phyloP scores from a whole-genome alignment of 2,888 invertebrate genomes.

The Hydrotaea cyrtoneurina region DNA sequence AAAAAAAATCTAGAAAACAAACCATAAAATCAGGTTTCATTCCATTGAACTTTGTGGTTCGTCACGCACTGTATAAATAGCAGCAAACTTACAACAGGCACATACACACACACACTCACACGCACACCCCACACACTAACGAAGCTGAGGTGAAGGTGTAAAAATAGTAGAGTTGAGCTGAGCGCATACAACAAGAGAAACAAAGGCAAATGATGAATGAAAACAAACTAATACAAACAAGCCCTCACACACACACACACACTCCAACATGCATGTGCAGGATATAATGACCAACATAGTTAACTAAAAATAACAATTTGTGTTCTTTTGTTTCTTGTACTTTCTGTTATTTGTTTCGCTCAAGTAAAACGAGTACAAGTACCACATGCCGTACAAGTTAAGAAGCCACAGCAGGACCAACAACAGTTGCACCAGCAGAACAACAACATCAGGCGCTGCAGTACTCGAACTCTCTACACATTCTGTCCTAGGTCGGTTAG shows the following conservation, averaged over 20 bases:
- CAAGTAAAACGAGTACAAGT: conserved; percentile 14
- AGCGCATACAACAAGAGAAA: neutral
- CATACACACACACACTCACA: neutral
- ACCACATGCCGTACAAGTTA: neutral
- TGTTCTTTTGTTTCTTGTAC: conserved; percentile 27
- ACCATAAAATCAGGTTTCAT: conserved; percentile 26
- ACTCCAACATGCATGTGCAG: neutral
- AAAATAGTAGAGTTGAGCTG: neutral
- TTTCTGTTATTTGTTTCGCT: neutral
- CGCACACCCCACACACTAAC: neutral
- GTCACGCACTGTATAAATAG: conserved; percentile 15
- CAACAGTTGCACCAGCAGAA: neutral
- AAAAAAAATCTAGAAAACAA: conserved; percentile 6
- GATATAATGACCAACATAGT: conserved; percentile 16
- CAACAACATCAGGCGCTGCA: neutral
- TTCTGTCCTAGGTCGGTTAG: neutral
- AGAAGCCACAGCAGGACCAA: neutral
- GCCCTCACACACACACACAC: neutral
- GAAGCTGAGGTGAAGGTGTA: neutral
- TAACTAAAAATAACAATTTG: conserved; percentile 38
- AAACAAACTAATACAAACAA: neutral
- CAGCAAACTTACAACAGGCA: neutral
- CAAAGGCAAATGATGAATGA: neutral
- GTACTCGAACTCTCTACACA: too few species aligned
- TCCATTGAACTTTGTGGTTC: conserved; percentile 16